Evolutionary conservation across 2,888 invertebrate species (phyloP), one percentile per base, ranked within the genome.

Genomic region (Trachelus troglodyta): DNA sequence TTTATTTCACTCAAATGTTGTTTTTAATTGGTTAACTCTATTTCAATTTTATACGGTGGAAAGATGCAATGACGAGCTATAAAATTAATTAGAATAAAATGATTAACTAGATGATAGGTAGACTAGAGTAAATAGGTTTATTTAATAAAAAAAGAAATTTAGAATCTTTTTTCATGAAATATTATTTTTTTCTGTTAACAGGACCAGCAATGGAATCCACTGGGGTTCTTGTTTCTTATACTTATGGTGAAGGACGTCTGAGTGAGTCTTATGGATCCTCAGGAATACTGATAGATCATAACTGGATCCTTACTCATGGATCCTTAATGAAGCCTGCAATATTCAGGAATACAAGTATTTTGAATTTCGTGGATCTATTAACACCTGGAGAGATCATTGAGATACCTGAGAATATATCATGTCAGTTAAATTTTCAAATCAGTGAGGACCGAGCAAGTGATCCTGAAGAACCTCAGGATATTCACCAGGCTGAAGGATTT

Each of bases 241-340:
- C 92, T 85, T 92, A 92, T 78, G 92, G 91, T 0, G 91, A 92
- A 4, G 91, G 91, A 81, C 23, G 23, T 56, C 75, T 77, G 68
- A 31, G 34, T 75, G 76, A 76, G n/a, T 69, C 92, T 0, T 92
- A 92, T 4, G 92, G 93, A 1, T 92, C 93, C 1, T 94, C 94
- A 4, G 94, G 93, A 31, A 92, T 93, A 82, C 92, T 91, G 80
- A 93, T 93, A 88, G 92, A 92, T 75, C 88, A 92, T n/a, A 90
- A 93, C 33, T 93, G 93, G 93, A 92, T 94, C 40, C 89, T 94
- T 9, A 93, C 93, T 0, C 93, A 94, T 82, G 94, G 93, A 4
- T 93, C 93, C 35, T 91, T 93, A 15, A 89, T 94, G 30, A 92
- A 92, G 0, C 92, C 93, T 0, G 82, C 92, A n/a, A 91, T 92